phyloP scores from a whole-genome alignment of 2,888 invertebrate species.

The Falcaria lacertinaria region DNA sequence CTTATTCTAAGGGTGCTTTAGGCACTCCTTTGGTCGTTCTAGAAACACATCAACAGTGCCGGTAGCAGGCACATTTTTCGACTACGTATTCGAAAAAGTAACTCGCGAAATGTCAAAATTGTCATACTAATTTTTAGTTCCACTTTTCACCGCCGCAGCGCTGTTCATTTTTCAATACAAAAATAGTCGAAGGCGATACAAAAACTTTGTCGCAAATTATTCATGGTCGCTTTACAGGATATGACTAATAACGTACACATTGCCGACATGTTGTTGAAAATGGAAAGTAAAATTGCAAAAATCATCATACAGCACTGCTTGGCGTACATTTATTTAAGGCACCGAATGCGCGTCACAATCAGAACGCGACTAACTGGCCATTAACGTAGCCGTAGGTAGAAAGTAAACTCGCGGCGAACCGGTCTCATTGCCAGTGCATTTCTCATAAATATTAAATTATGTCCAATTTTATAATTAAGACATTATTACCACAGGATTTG shows the following conservation, averaged over 20 bases:
- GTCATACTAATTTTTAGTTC: no score
- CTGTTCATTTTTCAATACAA: no score
- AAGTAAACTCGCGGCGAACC: conserved; percentile 36
- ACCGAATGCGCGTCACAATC: conserved; percentile 39
- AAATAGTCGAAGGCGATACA: no score
- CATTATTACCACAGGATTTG: conserved; percentile 2
- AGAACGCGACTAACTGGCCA: conserved; percentile 55
- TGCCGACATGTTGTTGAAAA: conserved; percentile 21
- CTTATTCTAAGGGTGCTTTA: no score
- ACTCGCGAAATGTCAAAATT: no score
- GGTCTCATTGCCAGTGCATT: conserved; percentile 30
- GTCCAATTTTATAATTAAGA: conserved; percentile 34
- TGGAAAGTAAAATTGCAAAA: conserved; percentile 31
- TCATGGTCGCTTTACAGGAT: no score
- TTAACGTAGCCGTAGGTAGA: conserved; percentile 39
- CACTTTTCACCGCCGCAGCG: no score
- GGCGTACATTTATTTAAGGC: conserved; percentile 42
- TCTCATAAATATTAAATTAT: conserved; percentile 38
- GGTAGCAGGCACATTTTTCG: no score
- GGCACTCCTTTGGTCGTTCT: no score
- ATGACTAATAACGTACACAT: background rate
- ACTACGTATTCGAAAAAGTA: no score
- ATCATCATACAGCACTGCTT: conserved; percentile 21
- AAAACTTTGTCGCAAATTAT: no score
- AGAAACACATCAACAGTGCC: no score